phyloP scores from a whole-genome alignment of 2,113 vertebrate genomes.

The Vanacampus margaritifer region DNA sequence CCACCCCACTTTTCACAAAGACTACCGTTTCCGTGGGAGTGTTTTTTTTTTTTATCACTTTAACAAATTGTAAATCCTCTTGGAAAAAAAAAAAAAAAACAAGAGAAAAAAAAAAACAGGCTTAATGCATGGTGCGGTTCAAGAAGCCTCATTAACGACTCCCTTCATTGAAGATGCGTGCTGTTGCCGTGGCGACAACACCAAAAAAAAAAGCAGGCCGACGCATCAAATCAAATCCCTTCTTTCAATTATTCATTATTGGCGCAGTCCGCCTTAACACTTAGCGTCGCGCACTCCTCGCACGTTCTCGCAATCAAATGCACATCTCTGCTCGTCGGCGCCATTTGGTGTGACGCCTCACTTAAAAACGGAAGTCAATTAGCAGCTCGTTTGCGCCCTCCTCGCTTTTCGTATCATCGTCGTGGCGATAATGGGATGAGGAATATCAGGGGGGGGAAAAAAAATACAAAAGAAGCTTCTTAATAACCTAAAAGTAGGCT shows the following conservation, averaged over 20 bases:
- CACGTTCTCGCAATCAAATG: background rate
- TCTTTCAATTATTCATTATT: slow-evolving; percentile 33
- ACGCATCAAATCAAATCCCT: slow-evolving; percentile 27
- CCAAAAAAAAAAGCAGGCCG: background rate
- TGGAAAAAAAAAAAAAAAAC: slow-evolving; percentile 5
- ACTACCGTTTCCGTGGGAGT: slow-evolving; percentile 30
- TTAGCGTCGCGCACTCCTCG: background rate
- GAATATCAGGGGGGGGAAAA: background rate
- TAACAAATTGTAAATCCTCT: slow-evolving; percentile 40
- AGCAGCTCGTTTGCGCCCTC: slow-evolving; percentile 52
- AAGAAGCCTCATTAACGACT: slow-evolving; percentile 20
- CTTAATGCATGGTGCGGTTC: background rate
- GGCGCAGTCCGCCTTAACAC: slow-evolving; percentile 7
- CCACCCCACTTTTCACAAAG: slow-evolving; percentile 29
- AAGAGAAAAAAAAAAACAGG: background rate
- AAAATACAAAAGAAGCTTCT: background rate
- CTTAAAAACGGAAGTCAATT: slow-evolving; percentile 51
- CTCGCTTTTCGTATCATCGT: slow-evolving; percentile 7
- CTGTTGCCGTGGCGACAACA: slow-evolving; percentile 51
- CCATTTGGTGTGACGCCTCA: slow-evolving; percentile 36
- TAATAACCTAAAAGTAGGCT: background rate
- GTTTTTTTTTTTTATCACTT: slow-evolving; percentile 22
- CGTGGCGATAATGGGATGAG: too few species aligned
- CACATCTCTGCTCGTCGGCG: slow-evolving; percentile 8
- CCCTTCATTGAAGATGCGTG: slow-evolving; percentile 23